Evolutionary conservation across 2,113 vertebrate genomes (phyloP), one percentile per base, ranked within the genome.

Genomic region (Psammodynastes pulverulentus): DNA sequence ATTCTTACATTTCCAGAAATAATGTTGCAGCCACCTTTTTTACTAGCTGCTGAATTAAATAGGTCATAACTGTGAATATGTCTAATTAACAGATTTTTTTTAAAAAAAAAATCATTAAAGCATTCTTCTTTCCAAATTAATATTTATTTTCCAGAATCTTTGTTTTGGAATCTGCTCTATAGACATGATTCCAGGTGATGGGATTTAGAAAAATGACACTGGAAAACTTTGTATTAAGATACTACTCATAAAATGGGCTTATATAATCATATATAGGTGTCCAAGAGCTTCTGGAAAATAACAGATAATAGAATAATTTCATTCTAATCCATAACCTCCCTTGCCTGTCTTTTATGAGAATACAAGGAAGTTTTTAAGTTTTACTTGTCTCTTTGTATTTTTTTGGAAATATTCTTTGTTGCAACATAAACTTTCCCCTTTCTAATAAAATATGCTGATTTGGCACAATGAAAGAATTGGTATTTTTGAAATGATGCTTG

Each of bases 131-230:
- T 67, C 34, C 26, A 34, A 23, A 34, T 84, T 84, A 56, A 34
- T 15, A 17, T 26, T 91, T 43, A 19, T 4, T n/a, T 87, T n/a
- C 43, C 5, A 15, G 9, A 23, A 26, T 23, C n/a, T 88, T 91
- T 91, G 54, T 1, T 85, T 1, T 2, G 0, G 79, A 91, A 1
- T 13, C 48, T 0, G 0, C 46, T 24, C 0, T 0, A 45, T 72
- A 90, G 54, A 43, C 84, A 91, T 0, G 12, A 54, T 92, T 93
- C 94, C 91, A 94, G 92, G 86, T 72, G 0, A 0, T 0, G 0
- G 43, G 24, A 23, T 0, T 1, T 86, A 90, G 90, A 49, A 93
- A 52, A 93, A 87, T 54, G 85, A 24, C 90, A 87, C 5, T 52
- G 92, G 95, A 72, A 67, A 90, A 94, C 52, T 48, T 58, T n/a